Conservation (phyloP, 2,797 vertebrate species). For the Cynopterus sphinx region DNA sequence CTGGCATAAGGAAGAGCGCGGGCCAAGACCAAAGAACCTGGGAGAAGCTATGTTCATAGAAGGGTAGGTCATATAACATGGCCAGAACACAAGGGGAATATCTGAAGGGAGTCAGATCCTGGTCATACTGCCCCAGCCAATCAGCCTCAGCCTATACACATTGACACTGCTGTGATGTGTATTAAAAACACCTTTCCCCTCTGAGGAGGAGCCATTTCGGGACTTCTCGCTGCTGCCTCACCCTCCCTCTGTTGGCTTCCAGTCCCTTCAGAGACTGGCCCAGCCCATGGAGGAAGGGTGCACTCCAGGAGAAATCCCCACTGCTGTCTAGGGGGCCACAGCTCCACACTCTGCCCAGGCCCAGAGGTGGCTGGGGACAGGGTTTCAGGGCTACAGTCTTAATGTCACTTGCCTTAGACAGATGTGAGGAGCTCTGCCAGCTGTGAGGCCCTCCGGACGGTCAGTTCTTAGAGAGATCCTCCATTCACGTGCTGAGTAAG, state of each 20-base stretch:
- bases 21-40: background rate
- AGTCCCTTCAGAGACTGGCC: background rate
- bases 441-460: background rate
- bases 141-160: background rate
- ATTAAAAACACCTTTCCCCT: background rate
- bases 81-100: background rate
- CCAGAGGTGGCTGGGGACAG: background rate
- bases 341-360: background rate
- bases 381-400: background rate
- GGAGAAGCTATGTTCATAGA: background rate
- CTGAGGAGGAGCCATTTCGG: background rate
- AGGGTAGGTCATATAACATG: background rate
- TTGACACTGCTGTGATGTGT: background rate
- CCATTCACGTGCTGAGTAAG: accelerated
- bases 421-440: background rate
- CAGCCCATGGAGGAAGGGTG: background rate
- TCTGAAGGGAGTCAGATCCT: background rate
- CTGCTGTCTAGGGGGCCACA: background rate
- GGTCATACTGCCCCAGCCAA: background rate
- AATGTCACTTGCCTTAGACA: background rate
- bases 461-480: background rate
- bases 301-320: background rate
- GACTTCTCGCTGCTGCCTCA: background rate
- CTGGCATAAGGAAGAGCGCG: background rate
- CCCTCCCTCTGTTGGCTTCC: accelerated